Conservation (phyloP, 2,888 invertebrate species). For the Nasonia oneida region DNA sequence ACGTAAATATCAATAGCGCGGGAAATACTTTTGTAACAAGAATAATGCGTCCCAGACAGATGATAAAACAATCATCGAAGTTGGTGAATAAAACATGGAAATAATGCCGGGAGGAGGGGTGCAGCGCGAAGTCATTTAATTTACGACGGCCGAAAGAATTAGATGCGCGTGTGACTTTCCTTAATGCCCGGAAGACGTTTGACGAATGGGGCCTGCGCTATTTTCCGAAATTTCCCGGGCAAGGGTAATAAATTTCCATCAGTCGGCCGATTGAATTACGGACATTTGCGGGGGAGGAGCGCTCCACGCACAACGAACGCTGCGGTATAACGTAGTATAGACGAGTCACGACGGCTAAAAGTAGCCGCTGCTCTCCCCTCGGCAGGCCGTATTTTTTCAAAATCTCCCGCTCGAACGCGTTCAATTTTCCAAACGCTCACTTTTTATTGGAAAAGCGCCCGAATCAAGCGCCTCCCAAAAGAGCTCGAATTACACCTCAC, state of each 20-base stretch:
- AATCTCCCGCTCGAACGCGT: slow-evolving; percentile 17
- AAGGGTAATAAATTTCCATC: slow-evolving; percentile 65
- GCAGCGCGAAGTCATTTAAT: slow-evolving; percentile 36
- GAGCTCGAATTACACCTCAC: not conserved
- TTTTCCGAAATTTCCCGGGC: slow-evolving; percentile 65
- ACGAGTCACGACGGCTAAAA: slow-evolving; percentile 23
- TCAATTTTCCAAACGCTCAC: slow-evolving; percentile 12
- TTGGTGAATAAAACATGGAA: not conserved
- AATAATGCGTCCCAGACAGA: not conserved
- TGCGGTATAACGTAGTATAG: not conserved
- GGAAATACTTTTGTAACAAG: not conserved
- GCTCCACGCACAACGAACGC: not conserved
- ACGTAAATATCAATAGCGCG: not conserved
- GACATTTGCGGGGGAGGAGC: slow-evolving; percentile 56
- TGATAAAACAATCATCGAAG: slow-evolving; percentile 41
- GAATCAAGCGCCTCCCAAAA: not conserved
- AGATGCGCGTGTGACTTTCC: slow-evolving; percentile 53
- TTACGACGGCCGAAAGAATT: slow-evolving; percentile 42
- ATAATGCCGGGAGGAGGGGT: not conserved
- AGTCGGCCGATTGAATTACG: slow-evolving; percentile 65
- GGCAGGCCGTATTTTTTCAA: slow-evolving; percentile 41
- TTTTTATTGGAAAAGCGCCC: not conserved
- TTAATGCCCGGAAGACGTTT: slow-evolving; percentile 58
- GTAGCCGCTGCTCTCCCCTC: slow-evolving; percentile 19
- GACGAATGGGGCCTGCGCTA: slow-evolving; percentile 65